These are phyloP conservation scores for Spea hammondii DNA, from an alignment of 2,797 vertebrate species.

Conservation along the genomic window DNA sequence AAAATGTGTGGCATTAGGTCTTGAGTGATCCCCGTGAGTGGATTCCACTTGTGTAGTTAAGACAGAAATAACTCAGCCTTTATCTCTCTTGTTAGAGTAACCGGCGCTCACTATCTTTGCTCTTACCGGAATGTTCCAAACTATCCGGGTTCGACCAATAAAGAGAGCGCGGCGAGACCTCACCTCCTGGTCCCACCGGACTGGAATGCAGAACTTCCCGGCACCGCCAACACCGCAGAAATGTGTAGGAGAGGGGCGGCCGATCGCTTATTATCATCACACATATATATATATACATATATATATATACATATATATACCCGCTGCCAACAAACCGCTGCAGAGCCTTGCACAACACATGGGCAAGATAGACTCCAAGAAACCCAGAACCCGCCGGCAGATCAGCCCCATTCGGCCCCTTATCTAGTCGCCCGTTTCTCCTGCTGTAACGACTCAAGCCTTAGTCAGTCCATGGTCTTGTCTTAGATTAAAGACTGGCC, in stretches of 20 bases:
- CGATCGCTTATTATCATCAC: too few relatives aligned
- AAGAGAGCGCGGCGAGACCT: not conserved
- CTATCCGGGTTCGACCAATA: conserved; percentile 5
- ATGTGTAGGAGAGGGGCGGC: not conserved
- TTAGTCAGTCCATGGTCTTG: too few relatives aligned
- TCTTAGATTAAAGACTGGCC: too few relatives aligned
- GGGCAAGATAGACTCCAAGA: too few relatives aligned
- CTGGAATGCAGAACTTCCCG: conserved; percentile 7
- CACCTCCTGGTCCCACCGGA: not conserved
- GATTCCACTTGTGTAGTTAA: conserved; percentile 10
- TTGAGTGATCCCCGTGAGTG: not conserved
- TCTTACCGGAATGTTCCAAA: conserved; percentile 4
- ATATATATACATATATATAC: too few relatives aligned
- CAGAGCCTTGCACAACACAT: too few relatives aligned
- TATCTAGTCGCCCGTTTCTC: too few relatives aligned
- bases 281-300: too few relatives aligned
- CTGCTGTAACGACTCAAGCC: too few relatives aligned
- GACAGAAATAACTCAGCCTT: conserved; percentile 17
- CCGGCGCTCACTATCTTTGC: conserved; percentile 1
- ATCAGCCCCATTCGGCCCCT: too few relatives aligned
- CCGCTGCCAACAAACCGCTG: too few relatives aligned
- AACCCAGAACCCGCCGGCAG: too few relatives aligned
- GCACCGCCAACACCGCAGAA: not conserved
- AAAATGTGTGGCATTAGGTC: not conserved
- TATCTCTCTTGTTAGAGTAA: conserved; percentile 4